Evolutionary conservation across 1,140 invertebrate genomes (phyloP), one percentile per base, ranked within the genome.

Genomic region (Uloborus diversus): DNA sequence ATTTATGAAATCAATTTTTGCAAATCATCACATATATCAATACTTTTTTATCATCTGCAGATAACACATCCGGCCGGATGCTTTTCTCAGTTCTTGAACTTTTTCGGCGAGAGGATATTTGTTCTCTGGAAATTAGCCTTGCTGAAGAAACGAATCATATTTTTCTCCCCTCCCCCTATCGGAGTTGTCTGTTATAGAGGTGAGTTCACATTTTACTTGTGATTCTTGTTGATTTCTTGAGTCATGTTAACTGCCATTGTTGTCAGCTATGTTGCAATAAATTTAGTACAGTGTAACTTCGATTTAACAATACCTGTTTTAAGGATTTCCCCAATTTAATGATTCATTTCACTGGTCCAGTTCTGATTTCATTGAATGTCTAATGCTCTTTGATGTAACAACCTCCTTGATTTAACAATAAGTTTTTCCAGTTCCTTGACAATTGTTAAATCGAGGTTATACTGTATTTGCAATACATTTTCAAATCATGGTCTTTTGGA

Each of bases 141-240:
- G 20, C 81, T 88, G 53, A 85, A 86, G 66, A 86, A 86, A 79
- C 84, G 87, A 42, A 87, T 88, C 57, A 82, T 88, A 23, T 88
- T 88, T 79, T 88, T 87, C 81, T 88, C 87, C 23, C 87, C 86
- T 7, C 87, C 87, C 32, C 87, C 87, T 7, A 87, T 88, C 78
- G 87, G 86, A n/a, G 85, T 86, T 4, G 86, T 87, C 9, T 88
- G 87, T 81, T 87, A 87, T 81, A 85, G 86, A 85, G 87, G 87
- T 88, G 75, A 83, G n/a, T 28, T 61, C 69, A 0, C 14, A 23
- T 73, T 27, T 25, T 57, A 37, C 7, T 76, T 78, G 37, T 57
- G 65, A 17, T n/a, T 62, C n/a, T 70, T 62, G 56, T 69, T 62
- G 61, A 28, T 27, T 64, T 17, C n/a, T 25, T n/a, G 20, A 27